Percentiles rank a stretch among this genome's conserved stretches.
phyloP scores from a whole-genome alignment of 2,797 vertebrate genomes.

The Clarias fuscus region DNA sequence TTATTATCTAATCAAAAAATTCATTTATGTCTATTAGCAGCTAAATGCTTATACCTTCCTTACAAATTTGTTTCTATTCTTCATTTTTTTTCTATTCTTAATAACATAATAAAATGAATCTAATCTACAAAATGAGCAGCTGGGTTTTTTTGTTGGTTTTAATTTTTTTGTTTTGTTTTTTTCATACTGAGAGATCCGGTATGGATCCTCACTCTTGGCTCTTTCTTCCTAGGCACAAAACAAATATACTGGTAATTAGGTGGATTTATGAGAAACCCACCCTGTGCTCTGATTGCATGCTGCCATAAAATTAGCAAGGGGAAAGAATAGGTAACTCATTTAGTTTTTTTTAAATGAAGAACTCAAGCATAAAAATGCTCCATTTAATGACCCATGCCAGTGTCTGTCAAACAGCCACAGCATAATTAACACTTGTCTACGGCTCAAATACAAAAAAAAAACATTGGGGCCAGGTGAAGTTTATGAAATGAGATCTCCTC shows the following conservation, averaged over 20 bases:
- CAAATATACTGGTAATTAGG: constrained; percentile 50
- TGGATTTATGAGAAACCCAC: constrained; percentile 49
- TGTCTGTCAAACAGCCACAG: constrained; percentile 36
- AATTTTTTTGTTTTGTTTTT: background rate
- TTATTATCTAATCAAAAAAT: constrained; percentile 11
- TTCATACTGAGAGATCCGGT: constrained; percentile 20
- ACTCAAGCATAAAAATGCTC: constrained; percentile 43
- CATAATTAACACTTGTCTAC: constrained; percentile 39
- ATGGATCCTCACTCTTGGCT: constrained; percentile 33
- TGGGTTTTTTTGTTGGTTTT: background rate
- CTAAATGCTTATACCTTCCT: background rate
- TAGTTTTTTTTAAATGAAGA: constrained; percentile 39
- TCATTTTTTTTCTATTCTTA: constrained; percentile 22
- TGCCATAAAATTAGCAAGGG: constrained; percentile 47
- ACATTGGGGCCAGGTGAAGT: background rate
- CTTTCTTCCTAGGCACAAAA: constrained; percentile 35
- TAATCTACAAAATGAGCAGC: constrained; percentile 32
- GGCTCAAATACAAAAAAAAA: background rate
- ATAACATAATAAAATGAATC: constrained; percentile 23
- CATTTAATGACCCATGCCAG: constrained; percentile 34
- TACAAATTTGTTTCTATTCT: constrained; percentile 29
- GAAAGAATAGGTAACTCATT: constrained; percentile 42
- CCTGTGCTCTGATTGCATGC: constrained; percentile 28
- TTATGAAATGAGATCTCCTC: constrained; percentile 5
- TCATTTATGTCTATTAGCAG: constrained; percentile 17